Evolutionary conservation across 2,797 vertebrate genomes (phyloP).

Genomic region (Micromesistius poutassou): DNA sequence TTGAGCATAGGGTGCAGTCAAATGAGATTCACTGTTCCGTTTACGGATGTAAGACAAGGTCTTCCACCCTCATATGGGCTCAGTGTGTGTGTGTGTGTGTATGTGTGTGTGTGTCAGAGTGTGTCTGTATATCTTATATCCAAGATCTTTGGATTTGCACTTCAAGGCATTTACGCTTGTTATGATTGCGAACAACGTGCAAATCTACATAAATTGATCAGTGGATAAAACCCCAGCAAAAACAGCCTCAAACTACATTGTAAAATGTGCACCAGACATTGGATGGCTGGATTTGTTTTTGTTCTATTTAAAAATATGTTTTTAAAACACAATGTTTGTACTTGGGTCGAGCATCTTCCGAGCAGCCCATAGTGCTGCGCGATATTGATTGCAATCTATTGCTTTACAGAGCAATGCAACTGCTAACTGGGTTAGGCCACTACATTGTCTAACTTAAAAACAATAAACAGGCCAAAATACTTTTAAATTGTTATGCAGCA

Average conservation of each 20-base stretch:
- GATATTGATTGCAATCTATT: no score
- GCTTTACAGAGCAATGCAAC: neutral
- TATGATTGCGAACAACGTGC: neutral
- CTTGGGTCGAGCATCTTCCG: neutral
- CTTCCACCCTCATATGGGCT: constrained; percentile 13
- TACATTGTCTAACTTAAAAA: neutral
- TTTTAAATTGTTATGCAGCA: neutral
- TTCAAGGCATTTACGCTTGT: constrained; percentile 17
- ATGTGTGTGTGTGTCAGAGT: neutral
- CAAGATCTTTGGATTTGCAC: constrained; percentile 19
- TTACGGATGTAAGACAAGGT: constrained; percentile 16
- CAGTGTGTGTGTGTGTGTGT: constrained; percentile 5
- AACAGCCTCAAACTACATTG: neutral
- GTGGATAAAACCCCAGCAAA: neutral
- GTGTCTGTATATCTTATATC: constrained; percentile 8
- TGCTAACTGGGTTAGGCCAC: neutral
- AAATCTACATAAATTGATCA: neutral
- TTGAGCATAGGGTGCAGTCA: constrained; percentile 17
- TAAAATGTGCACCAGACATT: neutral
- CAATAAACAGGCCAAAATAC: no score
- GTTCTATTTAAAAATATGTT: no score
- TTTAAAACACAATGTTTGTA: no score
- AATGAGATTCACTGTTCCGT: constrained; percentile 26
- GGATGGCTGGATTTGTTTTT: no score
- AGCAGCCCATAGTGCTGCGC: neutral